Evolutionary conservation across 2,888 invertebrate genomes (phyloP), one percentile per base, ranked within the genome.

Genomic region (Achlya flavicornis): DNA sequence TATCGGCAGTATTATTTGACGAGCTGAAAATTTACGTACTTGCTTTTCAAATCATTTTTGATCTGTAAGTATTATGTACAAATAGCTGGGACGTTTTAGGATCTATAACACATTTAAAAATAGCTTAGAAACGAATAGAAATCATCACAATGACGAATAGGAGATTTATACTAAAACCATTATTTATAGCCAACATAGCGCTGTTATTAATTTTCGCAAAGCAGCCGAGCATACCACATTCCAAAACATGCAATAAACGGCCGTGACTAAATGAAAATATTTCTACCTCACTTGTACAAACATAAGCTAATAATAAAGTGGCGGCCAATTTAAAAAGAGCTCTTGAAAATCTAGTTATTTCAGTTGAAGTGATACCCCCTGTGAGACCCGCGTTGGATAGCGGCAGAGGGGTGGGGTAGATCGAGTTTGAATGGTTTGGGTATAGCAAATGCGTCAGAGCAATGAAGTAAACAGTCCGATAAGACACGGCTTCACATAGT

Each of bases 191-290:
- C 65, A 63, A 59, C 67, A 68, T 66, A 69, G 66, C 67, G 61
- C 61, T 83, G 80, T 84, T 85, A 83, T 85, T 78, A 82, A 80
- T 83, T 53, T 75, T 72, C 78, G 64, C 61, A 60, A 63, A 19
- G 60, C 70, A 65, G 66, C 70, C 68, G 72, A 76, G 76, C 86
- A 85, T 85, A 79, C 84, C 83, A 73, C 79, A 73, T 82, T 85
- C 86, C 86, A 87, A 86, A 86, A 87, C 86, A 86, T 65, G 74
- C 70, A 72, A 73, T 70, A 73, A 74, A 71, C 75, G 65, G 73
- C 77, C 80, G 78, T 81, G 83, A 79, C 81, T 80, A 79, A 83
- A 80, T 80, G 85, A 84, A 87, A 89, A 90, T 89, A 86, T 88
- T 86, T 83, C 86, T 75, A 76, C 78, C 76, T 84, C 88, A 86